Conservation (phyloP, 2,888 invertebrate genomes). For the Bimastos eiseni region DNA sequence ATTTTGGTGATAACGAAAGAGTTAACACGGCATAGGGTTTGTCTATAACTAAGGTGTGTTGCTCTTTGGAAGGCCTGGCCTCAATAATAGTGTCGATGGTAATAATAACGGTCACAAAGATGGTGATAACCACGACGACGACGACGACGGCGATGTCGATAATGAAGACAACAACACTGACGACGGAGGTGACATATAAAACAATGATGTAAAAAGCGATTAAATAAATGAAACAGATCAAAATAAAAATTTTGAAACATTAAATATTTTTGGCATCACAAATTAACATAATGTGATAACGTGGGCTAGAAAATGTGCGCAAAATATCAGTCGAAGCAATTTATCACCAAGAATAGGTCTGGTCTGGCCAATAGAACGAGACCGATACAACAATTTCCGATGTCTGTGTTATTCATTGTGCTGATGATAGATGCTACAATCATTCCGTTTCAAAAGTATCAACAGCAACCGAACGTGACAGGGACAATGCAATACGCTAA, state of each 20-base stretch:
- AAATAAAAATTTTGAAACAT: not conserved
- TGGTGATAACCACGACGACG: not conserved
- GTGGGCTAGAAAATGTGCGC: not conserved
- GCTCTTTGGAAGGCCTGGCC: not conserved
- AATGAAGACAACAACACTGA: too few relatives aligned
- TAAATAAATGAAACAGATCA: not conserved
- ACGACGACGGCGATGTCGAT: too few relatives aligned
- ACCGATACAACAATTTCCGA: not conserved
- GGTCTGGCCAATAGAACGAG: not conserved
- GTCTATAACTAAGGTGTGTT: not conserved
- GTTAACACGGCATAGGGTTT: not conserved
- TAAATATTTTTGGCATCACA: not conserved
- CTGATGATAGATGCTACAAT: not conserved
- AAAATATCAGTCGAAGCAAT: not conserved
- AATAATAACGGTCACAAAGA: not conserved
- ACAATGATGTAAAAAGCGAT: not conserved
- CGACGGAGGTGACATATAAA: too few relatives aligned
- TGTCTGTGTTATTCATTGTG: not conserved
- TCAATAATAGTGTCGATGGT: not conserved
- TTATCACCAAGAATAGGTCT: not conserved
- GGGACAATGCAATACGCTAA: not conserved
- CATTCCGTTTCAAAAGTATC: not conserved
- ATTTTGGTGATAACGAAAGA: not conserved
- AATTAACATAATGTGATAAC: not conserved
- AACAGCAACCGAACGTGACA: not conserved